Evolutionary conservation across 2,888 invertebrate species (phyloP), one percentile per base, ranked within the genome.

Genomic region (Gnatocerus cornutus): DNA sequence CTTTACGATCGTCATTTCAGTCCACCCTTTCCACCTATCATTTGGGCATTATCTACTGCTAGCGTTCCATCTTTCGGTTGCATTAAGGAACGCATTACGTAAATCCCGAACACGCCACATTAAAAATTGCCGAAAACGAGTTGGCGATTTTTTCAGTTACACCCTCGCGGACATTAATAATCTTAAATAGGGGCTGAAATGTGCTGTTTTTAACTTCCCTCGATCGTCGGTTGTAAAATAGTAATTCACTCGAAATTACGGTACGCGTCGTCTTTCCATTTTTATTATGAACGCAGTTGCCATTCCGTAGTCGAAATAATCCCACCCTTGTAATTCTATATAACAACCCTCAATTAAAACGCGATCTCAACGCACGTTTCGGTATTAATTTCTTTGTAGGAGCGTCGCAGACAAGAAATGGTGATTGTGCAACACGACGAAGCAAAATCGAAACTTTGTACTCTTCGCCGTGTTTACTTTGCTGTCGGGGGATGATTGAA

Each of bases 321-420:
- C 37, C 37, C 1, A n/a, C 37, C 9, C 37, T 21, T 37, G 41
- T 41, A 41, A 41, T 41, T 41, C n/a, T 13, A 6, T 6, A 41
- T 41, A 46, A 46, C 46, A 16, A 46, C 46, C 9, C 45, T n/a
- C 48, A 50, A 50, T 50, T 50, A 50, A 50, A 50, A 12, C 29
- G 29, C 29, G 48, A 50, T 50, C 21, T 6, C 16, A 6, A 16
- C 46, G 46, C 16, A 46, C 33, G 33, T 33, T 33, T n/a, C n/a
- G 9, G 41, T 10, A 41, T 41, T 41, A 41, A 41, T 41, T 41
- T 41, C 41, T 33, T 33, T 33, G 9, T n/a, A n/a, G 33, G 1
- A 33, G 6, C 33, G 7, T 33, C 7, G 6, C 33, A 33, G 33
- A 33, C 9, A 33, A 33, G 33, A 33, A 6, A 43, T 43, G 14